Base-by-base conservation (phyloP, 2,888 invertebrate genomes). In the Drosophila setosimentum region DNA sequence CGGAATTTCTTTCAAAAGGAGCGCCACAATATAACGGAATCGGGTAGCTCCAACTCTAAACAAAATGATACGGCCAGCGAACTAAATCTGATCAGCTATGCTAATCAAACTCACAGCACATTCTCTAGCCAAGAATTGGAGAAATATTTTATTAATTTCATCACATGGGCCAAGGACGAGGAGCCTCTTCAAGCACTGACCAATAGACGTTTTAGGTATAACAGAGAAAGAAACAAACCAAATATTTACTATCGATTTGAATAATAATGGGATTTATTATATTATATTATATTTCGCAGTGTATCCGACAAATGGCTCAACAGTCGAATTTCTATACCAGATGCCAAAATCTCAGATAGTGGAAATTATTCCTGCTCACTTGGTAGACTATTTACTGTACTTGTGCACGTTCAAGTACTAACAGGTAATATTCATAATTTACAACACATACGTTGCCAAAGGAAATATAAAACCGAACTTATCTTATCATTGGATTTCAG, bases 341-440 rank as follows among this genome's bases (percentile, higher is more conserved):
- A 94, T 73, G 96, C 95, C 30, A 95, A 95, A 73, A 95, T 95
- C 90, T 94, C 94, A 68, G 95, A 96, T 91, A 95, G 95, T 84
- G 96, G 96, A 18, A 94, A 94, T 42, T 96, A 96, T 89, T 94
- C 95, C 33, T 96, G 96, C 91, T 94, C 94, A 60, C 94, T 96
- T 76, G 94, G 94, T 75, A 95, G 95, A 87, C 94, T 95, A 83
- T 95, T 95, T 58, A 95, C 95, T 87, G 95, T 95, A 21, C 94
- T 94, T 33, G 95, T 95, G 64, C 95, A 95, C 90, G 95, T 96
- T 65, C 95, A 96, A 87, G 95, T 96, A 65, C 93, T 96, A 75
- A 96, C 95, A 91, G 96, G 96, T 96, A 93, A 94, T 40, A 24
- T 51, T 10, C 2, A 21, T 21, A 4, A 18, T 8, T 18, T 7